Percentiles rank a stretch among this genome's conserved stretches.
phyloP scores from a whole-genome alignment of 2,113 vertebrate genomes.

The Probosciger aterrimus region DNA sequence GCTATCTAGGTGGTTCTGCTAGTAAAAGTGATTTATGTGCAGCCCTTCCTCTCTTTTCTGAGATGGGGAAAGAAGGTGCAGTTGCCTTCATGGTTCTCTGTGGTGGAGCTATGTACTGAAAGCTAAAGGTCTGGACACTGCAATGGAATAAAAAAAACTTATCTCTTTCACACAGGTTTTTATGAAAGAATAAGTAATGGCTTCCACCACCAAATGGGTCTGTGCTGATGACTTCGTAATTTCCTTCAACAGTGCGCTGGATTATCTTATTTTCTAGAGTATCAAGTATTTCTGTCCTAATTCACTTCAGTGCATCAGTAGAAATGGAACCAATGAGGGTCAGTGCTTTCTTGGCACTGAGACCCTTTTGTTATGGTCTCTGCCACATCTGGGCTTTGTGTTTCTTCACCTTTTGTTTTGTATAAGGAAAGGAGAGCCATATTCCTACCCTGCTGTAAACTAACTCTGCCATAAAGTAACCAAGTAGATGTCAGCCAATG shows the following conservation, averaged over 20 bases:
- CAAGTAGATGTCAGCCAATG: not conserved
- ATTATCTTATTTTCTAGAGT: not conserved
- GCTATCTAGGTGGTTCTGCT: not conserved
- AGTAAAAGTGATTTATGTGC: not conserved
- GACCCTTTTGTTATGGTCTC: not conserved
- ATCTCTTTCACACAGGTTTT: not conserved
- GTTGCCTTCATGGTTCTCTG: not conserved
- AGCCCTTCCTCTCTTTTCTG: not conserved
- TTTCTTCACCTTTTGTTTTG: not conserved
- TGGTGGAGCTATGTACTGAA: not conserved
- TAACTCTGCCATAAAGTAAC: not conserved
- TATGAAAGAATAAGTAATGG: not conserved
- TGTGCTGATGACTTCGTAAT: not conserved
- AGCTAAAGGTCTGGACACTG: not conserved
- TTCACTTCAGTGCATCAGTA: not conserved
- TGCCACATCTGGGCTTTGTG: not conserved
- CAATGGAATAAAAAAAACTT: not conserved
- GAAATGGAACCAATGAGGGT: not conserved
- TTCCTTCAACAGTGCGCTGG: not conserved
- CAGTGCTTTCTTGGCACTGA: not conserved
- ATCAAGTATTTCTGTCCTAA: not conserved
- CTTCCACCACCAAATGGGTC: not conserved
- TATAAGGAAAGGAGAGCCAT: not conserved
- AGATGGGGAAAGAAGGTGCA: not conserved
- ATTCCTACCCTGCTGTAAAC: not conserved